Conservation (phyloP, 2,113 vertebrate species). For the Tetrao urogallus region DNA sequence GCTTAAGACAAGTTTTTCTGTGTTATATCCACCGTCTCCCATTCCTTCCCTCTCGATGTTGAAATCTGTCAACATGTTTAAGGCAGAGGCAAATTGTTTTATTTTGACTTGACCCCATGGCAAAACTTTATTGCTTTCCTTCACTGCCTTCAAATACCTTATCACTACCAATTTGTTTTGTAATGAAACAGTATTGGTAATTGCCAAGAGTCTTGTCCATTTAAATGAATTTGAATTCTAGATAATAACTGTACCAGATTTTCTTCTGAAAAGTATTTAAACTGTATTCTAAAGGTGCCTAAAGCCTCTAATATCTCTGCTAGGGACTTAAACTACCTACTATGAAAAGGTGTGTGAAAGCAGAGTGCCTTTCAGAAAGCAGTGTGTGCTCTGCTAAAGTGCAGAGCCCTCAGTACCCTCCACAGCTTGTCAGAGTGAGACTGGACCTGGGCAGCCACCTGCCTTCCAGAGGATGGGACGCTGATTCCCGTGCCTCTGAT, state of each 20-base stretch:
- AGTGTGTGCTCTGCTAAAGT: rapidly evolving
- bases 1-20: conserved; percentile 42
- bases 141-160: not conserved
- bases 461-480: not conserved
- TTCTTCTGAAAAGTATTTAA: not conserved
- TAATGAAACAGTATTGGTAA: not conserved
- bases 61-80: conserved; percentile 45
- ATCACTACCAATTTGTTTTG: not conserved
- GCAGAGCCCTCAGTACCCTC: not conserved
- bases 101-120: not conserved
- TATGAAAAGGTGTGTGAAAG: rapidly evolving
- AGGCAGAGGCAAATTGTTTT: conserved; percentile 39
- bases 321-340: not conserved
- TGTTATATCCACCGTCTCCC: conserved; percentile 5
- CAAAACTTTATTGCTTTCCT: conserved; percentile 26
- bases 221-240: not conserved
- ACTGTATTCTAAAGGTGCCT: not conserved
- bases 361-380: not conserved
- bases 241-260: not conserved
- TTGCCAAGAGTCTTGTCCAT: not conserved
- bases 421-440: not conserved
- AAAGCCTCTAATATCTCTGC: not conserved
- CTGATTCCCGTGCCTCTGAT: not conserved
- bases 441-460: not conserved
- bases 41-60: not conserved